These are phyloP conservation scores for Crepidodera aurea DNA, from an alignment of 2,888 invertebrate species.

Conservation along the genomic window DNA sequence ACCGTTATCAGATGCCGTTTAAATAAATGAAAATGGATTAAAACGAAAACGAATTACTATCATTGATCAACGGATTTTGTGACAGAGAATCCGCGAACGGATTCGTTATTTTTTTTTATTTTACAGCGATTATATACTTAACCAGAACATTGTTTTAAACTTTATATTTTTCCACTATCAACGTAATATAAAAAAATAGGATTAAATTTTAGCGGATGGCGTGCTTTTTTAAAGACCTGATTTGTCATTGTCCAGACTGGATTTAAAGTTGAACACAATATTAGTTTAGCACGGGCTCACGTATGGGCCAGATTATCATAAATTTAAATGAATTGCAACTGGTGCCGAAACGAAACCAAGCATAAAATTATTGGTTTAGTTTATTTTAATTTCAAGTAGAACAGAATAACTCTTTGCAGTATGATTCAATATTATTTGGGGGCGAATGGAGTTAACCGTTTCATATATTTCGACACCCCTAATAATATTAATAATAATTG, in stretches of 20 bases:
- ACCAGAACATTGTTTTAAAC: background rate
- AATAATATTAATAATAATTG: too few relatives aligned
- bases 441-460: too few relatives aligned
- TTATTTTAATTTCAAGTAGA: constrained; percentile 16
- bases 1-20: too few relatives aligned
- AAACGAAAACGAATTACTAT: too few relatives aligned
- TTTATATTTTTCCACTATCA: background rate
- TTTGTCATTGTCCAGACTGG: constrained; percentile 24
- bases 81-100: too few relatives aligned
- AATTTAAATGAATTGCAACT: constrained; percentile 24
- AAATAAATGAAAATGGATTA: too few relatives aligned
- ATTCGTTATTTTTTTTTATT: too few relatives aligned
- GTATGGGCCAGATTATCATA: constrained; percentile 18
- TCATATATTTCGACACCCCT: too few relatives aligned
- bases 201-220: constrained; percentile 19
- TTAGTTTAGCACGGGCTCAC: constrained; percentile 20
- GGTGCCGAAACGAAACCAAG: constrained; percentile 15
- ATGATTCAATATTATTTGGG: too few relatives aligned
- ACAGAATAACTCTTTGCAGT: background rate
- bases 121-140: too few relatives aligned
- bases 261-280: constrained; percentile 26
- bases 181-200: background rate
- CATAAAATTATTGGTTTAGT: constrained; percentile 16
- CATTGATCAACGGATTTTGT: too few relatives aligned
- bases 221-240: constrained; percentile 22